Evolutionary conservation across 2,797 vertebrate species (phyloP).

Genomic region (Enteromius fasciolatus): DNA sequence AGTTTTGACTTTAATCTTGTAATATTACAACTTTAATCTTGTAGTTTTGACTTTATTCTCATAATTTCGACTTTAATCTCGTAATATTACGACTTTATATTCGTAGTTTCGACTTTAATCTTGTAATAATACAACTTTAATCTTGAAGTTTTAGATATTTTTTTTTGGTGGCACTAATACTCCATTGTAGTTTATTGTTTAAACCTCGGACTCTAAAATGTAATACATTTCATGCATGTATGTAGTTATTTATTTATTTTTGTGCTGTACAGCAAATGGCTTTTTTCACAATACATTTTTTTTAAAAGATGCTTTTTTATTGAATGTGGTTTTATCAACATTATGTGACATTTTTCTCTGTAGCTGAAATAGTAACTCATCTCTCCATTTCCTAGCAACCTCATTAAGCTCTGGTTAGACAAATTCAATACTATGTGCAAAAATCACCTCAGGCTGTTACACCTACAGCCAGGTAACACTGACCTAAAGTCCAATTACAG

Average conservation of each 20-base stretch:
- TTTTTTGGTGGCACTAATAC: too few relatives aligned
- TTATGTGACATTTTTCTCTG: constrained; percentile 33
- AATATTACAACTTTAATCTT: too few relatives aligned
- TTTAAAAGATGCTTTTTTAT: background rate
- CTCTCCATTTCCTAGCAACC: constrained; percentile 49
- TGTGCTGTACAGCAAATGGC: background rate
- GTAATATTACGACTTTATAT: too few relatives aligned
- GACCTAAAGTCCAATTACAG: constrained; percentile 49
- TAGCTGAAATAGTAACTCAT: constrained; percentile 49
- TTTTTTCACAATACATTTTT: background rate
- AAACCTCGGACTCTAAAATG: background rate
- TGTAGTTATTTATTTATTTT: background rate
- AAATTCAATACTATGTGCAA: constrained; percentile 41
- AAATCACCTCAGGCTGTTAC: constrained; percentile 49
- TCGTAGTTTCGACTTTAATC: too few relatives aligned
- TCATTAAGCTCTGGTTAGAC: constrained; percentile 52
- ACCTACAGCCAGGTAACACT: constrained; percentile 22
- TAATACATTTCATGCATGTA: background rate
- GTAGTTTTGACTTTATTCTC: too few relatives aligned
- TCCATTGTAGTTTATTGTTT: background rate
- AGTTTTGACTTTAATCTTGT: too few relatives aligned
- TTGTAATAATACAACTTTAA: too few relatives aligned
- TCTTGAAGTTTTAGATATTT: too few relatives aligned
- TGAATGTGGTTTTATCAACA: constrained; percentile 25
- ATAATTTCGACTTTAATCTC: too few relatives aligned